Base-by-base conservation (phyloP, 2,888 invertebrate species). In the Oscheius sp. region DNA sequence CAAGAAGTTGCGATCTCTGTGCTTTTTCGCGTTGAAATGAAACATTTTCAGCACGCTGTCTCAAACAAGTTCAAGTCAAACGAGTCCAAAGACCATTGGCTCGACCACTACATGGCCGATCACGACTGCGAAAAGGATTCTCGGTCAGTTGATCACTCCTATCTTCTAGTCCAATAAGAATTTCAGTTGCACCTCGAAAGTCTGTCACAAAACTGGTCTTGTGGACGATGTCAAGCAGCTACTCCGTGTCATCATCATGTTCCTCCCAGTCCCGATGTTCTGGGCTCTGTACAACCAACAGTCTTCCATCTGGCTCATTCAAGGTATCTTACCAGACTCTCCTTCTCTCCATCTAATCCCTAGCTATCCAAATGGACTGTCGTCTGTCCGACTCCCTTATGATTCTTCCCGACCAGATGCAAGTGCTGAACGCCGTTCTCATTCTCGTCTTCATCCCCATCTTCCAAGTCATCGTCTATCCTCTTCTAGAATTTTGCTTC, bases 201-300 rank as follows among this genome's bases (percentile, higher is more conserved):
- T 75, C 50, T 83, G 81, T 60, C 79, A 80, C 33, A 81, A 83
- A 62, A 66, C 74, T 29, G 74, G 79, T 37, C 85, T 86, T 72
- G 77, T 88, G 47, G 83, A 86, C 11, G 88, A 88, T 59, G 79
- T 87, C 50, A 79, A 82, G 32, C 80, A 81, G 0, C 79, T 88
- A 21, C 77, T 86, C 47, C 78, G 85, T 32, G 78, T 88, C 9
- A 72, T 86, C 11, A 79, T 88, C 72, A 88, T 88, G 87, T 85
- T 84, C 77, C 70, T 88, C 5, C 88, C 88, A 42, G 90, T 96
- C 37, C 97, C 98, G 0, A 92, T 98, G 13, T 99, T 97, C 90
- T 98, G 96, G 96, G 95, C 97, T 0, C 92, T 98, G 0, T 97
- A 94, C 90, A 97, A 98, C 90, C 98, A 98, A 90, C 96, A 95